Conservation (phyloP, 2,888 invertebrate species). For the Pterobdella sp. region DNA sequence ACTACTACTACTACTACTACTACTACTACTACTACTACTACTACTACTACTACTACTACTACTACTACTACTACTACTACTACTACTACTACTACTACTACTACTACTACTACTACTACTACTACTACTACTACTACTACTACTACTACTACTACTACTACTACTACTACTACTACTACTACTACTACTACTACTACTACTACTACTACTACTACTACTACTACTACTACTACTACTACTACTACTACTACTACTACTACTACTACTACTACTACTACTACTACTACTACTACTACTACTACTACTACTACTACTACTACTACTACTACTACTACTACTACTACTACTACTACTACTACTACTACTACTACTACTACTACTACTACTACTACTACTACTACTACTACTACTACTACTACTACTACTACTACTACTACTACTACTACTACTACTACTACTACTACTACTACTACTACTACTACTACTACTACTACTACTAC, state of each 20-base stretch:
- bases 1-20: slow-evolving; percentile 30
- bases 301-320: slow-evolving; percentile 30
- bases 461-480: slow-evolving; percentile 15
- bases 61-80: slow-evolving; percentile 26
- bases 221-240: slow-evolving; percentile 28
- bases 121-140: slow-evolving; percentile 30
- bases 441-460: background rate
- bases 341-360: slow-evolving; percentile 21
- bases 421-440: slow-evolving; percentile 3
- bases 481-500: slow-evolving; percentile 8
- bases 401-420: background rate
- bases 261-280: slow-evolving; percentile 26
- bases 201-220: slow-evolving; percentile 28
- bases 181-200: slow-evolving; percentile 29
- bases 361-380: slow-evolving; percentile 12
- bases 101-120: slow-evolving; percentile 31
- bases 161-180: slow-evolving; percentile 27
- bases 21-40: slow-evolving; percentile 31
- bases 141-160: slow-evolving; percentile 29
- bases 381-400: background rate
- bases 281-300: slow-evolving; percentile 14
- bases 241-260: background rate
- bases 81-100: slow-evolving; percentile 25
- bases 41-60: slow-evolving; percentile 29
- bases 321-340: slow-evolving; percentile 30